phyloP scores from a whole-genome alignment of 1,140 invertebrate genomes.

The Drosophila ambigua region DNA sequence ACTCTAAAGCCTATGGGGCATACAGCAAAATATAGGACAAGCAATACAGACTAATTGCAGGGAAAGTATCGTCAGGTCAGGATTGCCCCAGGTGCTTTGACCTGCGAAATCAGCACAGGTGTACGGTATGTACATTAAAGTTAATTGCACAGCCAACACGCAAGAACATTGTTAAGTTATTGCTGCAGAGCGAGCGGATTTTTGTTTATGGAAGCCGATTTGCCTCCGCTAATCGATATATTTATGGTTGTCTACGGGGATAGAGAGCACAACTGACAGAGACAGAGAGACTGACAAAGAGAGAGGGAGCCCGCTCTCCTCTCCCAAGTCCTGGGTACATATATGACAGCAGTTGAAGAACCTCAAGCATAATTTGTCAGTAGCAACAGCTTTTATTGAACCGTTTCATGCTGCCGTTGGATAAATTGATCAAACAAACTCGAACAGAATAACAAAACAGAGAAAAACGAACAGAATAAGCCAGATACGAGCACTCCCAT shows the following conservation, averaged over 20 bases:
- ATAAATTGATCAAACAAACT: constrained; percentile 77
- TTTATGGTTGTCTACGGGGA: constrained; percentile 56
- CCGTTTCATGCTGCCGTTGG: constrained; percentile 50
- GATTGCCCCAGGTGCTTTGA: constrained; percentile 33
- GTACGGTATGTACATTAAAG: constrained; percentile 39
- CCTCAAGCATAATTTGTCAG: constrained; percentile 53
- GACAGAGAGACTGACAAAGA: background rate
- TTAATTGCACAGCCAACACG: constrained; percentile 67
- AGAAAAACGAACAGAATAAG: constrained; percentile 31
- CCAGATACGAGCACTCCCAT: background rate
- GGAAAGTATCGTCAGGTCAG: constrained; percentile 17
- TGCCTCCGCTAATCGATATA: constrained; percentile 69
- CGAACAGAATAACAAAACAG: constrained; percentile 48
- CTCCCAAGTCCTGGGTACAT: constrained; percentile 30
- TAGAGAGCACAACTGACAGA: background rate
- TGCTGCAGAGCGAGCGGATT: constrained; percentile 5
- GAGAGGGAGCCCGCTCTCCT: constrained; percentile 36
- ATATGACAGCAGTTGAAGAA: background rate
- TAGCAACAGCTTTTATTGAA: constrained; percentile 31
- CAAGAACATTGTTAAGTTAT: constrained; percentile 67
- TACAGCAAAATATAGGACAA: constrained; percentile 66
- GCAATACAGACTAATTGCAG: constrained; percentile 77
- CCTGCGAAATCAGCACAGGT: constrained; percentile 69
- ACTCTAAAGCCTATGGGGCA: background rate
- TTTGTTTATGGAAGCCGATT: constrained; percentile 14